Percentiles rank a stretch among this genome's conserved stretches.
Evolutionary conservation across 2,113 vertebrate species (phyloP).

Genomic region (Crotalus tigris): DNA sequence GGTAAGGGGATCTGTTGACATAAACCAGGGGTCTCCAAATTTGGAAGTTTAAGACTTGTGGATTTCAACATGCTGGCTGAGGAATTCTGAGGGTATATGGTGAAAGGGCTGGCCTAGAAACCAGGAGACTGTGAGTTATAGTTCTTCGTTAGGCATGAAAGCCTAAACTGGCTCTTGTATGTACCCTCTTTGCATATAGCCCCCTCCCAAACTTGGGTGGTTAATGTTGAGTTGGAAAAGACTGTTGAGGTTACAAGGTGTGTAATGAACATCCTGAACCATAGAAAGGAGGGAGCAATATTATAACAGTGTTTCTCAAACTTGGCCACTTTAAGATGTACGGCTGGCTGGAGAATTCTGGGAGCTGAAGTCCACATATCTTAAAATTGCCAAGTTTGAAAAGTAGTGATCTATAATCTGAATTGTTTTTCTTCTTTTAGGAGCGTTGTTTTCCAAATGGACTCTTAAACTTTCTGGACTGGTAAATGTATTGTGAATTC

Average conservation of each 20-base stretch:
- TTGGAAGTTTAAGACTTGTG: no score
- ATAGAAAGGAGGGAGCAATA: slow-evolving; percentile 33
- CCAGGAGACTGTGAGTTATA: no score
- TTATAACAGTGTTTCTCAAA: background rate
- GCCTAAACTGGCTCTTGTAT: background rate
- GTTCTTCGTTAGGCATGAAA: no score
- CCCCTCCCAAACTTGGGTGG: background rate
- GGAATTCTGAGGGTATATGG: no score
- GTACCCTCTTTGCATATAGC: background rate
- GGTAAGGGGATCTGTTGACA: no score
- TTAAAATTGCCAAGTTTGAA: background rate
- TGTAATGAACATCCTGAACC: slow-evolving; percentile 20
- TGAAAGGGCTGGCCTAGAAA: no score
- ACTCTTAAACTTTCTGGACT: background rate
- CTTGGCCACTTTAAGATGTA: background rate
- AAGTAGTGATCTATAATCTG: background rate
- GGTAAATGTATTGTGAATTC: background rate
- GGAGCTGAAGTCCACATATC: background rate
- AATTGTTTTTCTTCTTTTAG: background rate
- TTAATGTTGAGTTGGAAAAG: background rate
- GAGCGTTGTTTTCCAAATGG: background rate
- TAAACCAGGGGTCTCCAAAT: no score
- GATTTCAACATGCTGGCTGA: no score
- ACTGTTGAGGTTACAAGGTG: slow-evolving; percentile 28
- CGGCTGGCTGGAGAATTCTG: background rate